These are phyloP conservation scores for Venustaconcha ellipsiformis DNA, from an alignment of 1,140 invertebrate species.

Conservation along the genomic window DNA sequence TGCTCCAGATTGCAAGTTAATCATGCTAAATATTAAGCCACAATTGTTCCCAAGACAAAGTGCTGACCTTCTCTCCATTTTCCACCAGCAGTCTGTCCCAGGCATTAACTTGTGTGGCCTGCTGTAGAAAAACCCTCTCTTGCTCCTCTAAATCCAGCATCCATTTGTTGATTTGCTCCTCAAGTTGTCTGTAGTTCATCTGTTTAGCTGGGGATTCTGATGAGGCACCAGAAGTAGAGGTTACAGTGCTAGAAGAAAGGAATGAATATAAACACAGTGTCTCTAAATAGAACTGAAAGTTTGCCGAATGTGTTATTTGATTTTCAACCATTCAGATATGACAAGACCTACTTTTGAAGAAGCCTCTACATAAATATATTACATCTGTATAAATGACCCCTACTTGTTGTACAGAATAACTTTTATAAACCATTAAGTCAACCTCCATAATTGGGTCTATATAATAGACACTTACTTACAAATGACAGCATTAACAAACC, in stretches of 20 bases:
- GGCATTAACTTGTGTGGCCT: slow-evolving; percentile 93
- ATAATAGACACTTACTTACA: too few species aligned
- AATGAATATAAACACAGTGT: too few species aligned
- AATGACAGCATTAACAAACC: too few species aligned
- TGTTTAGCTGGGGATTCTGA: slow-evolving; percentile 36
- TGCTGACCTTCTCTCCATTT: slow-evolving; percentile 87
- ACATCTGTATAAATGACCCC: too few species aligned
- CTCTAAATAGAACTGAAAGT: too few species aligned
- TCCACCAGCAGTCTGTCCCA: slow-evolving; percentile 92
- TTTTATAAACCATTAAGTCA: too few species aligned
- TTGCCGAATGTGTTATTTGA: too few species aligned
- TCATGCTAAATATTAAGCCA: neutral
- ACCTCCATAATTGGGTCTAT: too few species aligned
- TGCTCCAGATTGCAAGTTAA: neutral
- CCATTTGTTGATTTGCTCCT: slow-evolving; percentile 97
- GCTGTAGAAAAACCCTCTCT: slow-evolving; percentile 92
- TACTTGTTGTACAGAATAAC: too few species aligned
- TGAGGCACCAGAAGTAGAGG: slow-evolving; percentile 4
- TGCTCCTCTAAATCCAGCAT: slow-evolving; percentile 93
- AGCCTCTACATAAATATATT: too few species aligned
- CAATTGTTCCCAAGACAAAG: neutral
- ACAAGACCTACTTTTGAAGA: too few species aligned
- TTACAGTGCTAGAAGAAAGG: neutral
- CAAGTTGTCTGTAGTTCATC: slow-evolving; percentile 89
- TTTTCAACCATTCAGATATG: too few species aligned